phyloP scores from a whole-genome alignment of 1,140 invertebrate species.

The Leptoteleia sp. region DNA sequence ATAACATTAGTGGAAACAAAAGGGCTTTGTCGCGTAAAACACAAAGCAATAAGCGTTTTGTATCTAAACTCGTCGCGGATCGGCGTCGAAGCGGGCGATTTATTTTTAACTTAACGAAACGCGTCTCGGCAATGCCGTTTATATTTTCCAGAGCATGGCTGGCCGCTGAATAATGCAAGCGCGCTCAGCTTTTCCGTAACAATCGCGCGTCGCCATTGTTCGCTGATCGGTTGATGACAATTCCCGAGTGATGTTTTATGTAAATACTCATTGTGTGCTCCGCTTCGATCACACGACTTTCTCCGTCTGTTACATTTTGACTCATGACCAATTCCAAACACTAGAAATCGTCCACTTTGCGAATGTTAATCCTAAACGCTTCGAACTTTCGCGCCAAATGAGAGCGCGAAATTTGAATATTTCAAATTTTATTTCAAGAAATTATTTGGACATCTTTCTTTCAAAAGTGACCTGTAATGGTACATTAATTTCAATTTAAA shows the following conservation, averaged over 20 bases:
- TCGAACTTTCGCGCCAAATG: background rate
- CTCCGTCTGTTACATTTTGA: constrained; percentile 10
- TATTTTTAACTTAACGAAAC: constrained; percentile 58
- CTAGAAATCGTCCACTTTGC: too few species aligned
- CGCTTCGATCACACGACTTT: constrained; percentile 11
- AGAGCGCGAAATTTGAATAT: too few species aligned
- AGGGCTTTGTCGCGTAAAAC: background rate
- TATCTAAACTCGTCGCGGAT: constrained; percentile 29
- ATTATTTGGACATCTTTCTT: too few species aligned
- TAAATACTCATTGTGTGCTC: constrained; percentile 46
- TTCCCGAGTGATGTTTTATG: constrained; percentile 53
- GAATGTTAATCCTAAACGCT: background rate
- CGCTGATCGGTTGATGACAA: constrained; percentile 47
- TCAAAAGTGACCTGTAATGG: too few species aligned
- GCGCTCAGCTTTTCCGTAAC: constrained; percentile 54
- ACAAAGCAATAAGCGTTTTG: constrained; percentile 30
- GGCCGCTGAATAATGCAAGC: constrained; percentile 46
- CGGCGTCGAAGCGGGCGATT: constrained; percentile 34
- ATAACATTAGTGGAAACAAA: too few species aligned
- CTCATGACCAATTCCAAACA: background rate
- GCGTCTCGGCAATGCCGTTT: constrained; percentile 46
- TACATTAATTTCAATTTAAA: too few species aligned
- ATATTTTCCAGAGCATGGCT: constrained; percentile 45
- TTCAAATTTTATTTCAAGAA: too few species aligned
- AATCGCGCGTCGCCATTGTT: constrained; percentile 50